phyloP scores from a whole-genome alignment of 2,888 invertebrate species.

The Orthosia incerta region DNA sequence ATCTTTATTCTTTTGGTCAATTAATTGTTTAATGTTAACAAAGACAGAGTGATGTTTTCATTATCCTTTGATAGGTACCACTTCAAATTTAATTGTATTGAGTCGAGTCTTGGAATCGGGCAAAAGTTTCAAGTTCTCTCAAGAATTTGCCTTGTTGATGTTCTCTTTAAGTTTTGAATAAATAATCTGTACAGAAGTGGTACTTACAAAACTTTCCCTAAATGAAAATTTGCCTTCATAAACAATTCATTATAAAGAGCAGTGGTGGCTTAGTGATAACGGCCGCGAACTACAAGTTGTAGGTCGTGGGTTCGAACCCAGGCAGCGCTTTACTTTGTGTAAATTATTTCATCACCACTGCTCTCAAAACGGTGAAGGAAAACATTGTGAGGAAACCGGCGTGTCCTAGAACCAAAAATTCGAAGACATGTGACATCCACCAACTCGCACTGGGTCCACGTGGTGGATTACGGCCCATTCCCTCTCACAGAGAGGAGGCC shows the following conservation, averaged over 20 bases:
- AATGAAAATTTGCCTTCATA: constrained; percentile 21
- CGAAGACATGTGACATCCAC: too few species aligned
- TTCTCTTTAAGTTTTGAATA: constrained; percentile 50
- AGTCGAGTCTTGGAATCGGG: constrained; percentile 5
- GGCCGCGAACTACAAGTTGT: too few species aligned
- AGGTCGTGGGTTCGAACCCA: too few species aligned
- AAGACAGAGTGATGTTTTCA: constrained; percentile 14
- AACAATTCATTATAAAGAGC: constrained; percentile 7
- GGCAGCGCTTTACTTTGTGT: too few species aligned
- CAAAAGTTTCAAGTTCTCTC: constrained; percentile 20
- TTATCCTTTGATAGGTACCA: neutral
- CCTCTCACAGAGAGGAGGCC: too few species aligned
- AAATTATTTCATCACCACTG: too few species aligned
- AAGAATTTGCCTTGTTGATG: constrained; percentile 26
- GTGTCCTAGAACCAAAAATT: too few species aligned
- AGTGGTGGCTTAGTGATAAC: too few species aligned
- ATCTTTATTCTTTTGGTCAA: neutral
- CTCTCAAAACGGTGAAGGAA: too few species aligned
- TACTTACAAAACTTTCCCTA: constrained; percentile 19
- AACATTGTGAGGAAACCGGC: too few species aligned
- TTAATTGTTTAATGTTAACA: constrained; percentile 11
- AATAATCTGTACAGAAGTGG: constrained; percentile 28
- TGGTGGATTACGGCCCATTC: too few species aligned
- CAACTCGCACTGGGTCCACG: too few species aligned
- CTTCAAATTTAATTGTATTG: constrained; percentile 20